phyloP scores from a whole-genome alignment of 2,113 vertebrate species.

The Leucopsar rothschildi region DNA sequence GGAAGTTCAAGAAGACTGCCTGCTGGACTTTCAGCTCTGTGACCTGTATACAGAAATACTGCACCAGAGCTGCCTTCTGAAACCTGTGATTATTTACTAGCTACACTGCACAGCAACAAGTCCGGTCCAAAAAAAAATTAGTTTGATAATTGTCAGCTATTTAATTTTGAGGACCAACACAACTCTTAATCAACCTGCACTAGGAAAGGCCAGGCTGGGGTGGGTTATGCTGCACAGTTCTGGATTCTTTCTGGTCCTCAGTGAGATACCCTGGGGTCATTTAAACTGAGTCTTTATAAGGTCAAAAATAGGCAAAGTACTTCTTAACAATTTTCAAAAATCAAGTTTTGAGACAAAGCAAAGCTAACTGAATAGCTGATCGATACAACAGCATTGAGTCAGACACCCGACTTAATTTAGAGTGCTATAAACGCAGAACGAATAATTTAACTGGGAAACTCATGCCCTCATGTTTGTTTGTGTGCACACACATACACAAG shows the following conservation, averaged over 20 bases:
- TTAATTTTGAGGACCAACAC: background rate
- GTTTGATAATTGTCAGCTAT: background rate
- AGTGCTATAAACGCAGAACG: background rate
- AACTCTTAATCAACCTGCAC: background rate
- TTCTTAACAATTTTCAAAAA: background rate
- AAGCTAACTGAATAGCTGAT: background rate
- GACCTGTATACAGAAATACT: background rate
- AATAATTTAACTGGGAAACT: slow-evolving; percentile 4
- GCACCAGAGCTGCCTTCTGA: background rate
- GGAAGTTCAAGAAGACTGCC: background rate
- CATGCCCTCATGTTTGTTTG: background rate
- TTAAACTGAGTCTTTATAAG: background rate
- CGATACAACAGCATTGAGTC: background rate
- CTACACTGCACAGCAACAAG: background rate
- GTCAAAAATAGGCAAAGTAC: background rate
- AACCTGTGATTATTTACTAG: background rate
- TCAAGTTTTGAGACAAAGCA: background rate
- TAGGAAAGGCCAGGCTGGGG: background rate
- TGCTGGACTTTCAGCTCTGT: background rate
- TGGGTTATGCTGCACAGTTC: background rate
- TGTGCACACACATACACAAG: background rate
- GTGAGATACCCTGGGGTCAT: background rate
- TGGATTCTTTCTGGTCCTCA: background rate
- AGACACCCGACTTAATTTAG: background rate
- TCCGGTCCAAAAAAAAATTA: background rate